phyloP scores from a whole-genome alignment of 1,140 invertebrate genomes.

The Aphidius ervi region DNA sequence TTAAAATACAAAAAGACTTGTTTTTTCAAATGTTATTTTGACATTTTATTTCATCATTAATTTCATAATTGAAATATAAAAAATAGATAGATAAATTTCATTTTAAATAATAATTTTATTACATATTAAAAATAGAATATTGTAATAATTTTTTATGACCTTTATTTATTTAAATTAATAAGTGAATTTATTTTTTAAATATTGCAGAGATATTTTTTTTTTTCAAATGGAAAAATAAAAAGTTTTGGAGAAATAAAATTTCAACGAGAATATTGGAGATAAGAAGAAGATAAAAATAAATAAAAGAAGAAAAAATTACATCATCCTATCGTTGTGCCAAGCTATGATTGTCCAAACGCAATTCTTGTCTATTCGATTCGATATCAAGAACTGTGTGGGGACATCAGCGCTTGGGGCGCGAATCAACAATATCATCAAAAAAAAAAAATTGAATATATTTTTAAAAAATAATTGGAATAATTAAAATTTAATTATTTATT shows the following conservation, averaged over 20 bases:
- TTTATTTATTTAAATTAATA: too few relatives aligned
- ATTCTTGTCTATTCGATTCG: conserved; percentile 49
- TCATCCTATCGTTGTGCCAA: conserved; percentile 40
- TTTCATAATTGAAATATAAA: too few relatives aligned
- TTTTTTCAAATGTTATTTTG: not conserved
- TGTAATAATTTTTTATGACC: too few relatives aligned
- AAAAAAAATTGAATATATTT: not conserved
- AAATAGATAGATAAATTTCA: too few relatives aligned
- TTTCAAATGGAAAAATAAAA: too few relatives aligned
- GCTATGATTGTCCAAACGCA: conserved; percentile 57
- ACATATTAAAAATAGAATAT: too few relatives aligned
- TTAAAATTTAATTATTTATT: too few relatives aligned
- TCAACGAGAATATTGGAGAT: not conserved
- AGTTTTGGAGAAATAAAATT: too few relatives aligned
- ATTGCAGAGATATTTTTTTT: too few relatives aligned
- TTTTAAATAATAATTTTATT: too few relatives aligned
- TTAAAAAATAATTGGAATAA: not conserved
- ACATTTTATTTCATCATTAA: too few relatives aligned
- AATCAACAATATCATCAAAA: conserved; percentile 32
- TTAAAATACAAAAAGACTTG: not conserved
- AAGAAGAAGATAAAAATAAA: conserved; percentile 5
- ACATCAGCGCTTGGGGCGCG: conserved; percentile 53
- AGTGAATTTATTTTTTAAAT: too few relatives aligned
- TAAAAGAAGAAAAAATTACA: not conserved
- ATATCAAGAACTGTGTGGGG: conserved; percentile 55